phyloP scores from a whole-genome alignment of 1,140 invertebrate genomes.

The Aporrectodea caliginosa region DNA sequence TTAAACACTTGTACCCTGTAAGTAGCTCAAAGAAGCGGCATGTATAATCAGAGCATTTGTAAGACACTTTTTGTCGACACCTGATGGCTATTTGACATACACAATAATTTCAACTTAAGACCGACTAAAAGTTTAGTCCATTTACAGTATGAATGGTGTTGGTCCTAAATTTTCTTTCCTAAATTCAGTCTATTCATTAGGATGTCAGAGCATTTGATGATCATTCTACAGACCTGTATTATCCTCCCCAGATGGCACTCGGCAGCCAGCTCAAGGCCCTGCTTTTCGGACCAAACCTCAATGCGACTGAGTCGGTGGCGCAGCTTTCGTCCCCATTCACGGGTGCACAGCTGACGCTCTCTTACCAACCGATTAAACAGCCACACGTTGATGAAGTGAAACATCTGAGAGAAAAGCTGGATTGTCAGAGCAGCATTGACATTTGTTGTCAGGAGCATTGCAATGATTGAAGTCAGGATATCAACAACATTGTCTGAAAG shows the following conservation, averaged over 20 bases:
- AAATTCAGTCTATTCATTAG: too few relatives aligned
- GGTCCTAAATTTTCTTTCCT: too few relatives aligned
- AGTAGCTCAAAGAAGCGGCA: too few relatives aligned
- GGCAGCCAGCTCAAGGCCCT: conserved; percentile 92
- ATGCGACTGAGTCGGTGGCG: conserved; percentile 78
- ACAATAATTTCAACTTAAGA: too few relatives aligned
- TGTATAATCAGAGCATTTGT: too few relatives aligned
- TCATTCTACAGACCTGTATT: conserved; percentile 71
- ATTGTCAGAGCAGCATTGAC: conserved; percentile 98
- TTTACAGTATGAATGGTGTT: too few relatives aligned
- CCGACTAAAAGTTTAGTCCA: too few relatives aligned
- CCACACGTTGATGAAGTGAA: conserved; percentile 95
- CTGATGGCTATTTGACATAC: too few relatives aligned
- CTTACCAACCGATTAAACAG: conserved; percentile 80
- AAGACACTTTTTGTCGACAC: too few relatives aligned
- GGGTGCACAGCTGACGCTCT: conserved; percentile 59
- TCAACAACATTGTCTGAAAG: conserved; percentile 42
- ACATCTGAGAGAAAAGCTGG: conserved; percentile 95
- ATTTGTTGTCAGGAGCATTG: conserved; percentile 78
- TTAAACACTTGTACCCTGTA: too few relatives aligned
- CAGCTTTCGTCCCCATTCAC: conserved; percentile 75
- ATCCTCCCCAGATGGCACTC: conserved; percentile 94
- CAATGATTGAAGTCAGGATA: conserved; percentile 78
- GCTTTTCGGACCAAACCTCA: conserved; percentile 91
- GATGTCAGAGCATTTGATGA: too few relatives aligned